These are phyloP conservation scores for Macaca mulatta DNA, from an alignment of 2,113 vertebrate genomes.

Conservation along the genomic window DNA sequence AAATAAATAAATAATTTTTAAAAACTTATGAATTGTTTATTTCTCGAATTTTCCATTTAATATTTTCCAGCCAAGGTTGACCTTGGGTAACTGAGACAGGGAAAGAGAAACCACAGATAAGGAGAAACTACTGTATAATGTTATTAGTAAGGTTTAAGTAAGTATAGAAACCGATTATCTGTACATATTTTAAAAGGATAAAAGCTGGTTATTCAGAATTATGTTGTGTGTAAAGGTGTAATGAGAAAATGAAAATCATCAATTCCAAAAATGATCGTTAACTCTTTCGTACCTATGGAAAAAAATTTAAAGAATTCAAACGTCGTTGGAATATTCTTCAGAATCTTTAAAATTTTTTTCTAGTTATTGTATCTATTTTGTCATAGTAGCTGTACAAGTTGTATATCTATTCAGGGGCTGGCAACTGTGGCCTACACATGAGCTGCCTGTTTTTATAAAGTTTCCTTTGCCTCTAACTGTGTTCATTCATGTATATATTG, in stretches of 20 bases:
- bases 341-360: background rate
- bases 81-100: background rate
- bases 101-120: background rate
- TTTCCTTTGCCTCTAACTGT: background rate
- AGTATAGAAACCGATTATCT: background rate
- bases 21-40: background rate
- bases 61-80: background rate
- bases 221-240: background rate
- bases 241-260: background rate
- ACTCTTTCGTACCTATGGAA: background rate
- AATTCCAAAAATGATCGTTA: conserved; percentile 2
- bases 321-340: background rate
- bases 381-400: background rate
- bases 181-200: background rate
- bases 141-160: background rate
- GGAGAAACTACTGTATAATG: background rate
- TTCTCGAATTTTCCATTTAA: background rate
- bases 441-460: background rate
- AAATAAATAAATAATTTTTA: no score
- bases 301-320: background rate
- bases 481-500: background rate
- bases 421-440: background rate
- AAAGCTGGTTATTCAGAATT: background rate
- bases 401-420: background rate
- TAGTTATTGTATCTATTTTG: background rate